Conservation (phyloP, 2,888 invertebrate genomes). For the Polylopha cassiicola region DNA sequence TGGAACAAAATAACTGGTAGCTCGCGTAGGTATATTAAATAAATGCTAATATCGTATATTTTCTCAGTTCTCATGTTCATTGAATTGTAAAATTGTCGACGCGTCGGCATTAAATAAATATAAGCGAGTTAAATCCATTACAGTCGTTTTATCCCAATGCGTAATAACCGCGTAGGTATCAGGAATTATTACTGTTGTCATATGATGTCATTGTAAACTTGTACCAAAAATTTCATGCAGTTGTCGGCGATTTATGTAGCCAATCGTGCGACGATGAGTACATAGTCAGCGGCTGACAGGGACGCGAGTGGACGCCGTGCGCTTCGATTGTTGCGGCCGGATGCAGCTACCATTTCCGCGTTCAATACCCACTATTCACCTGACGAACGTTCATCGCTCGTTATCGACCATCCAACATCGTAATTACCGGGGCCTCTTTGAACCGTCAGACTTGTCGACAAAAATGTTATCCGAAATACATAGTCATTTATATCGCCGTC, state of each 20-base stretch:
- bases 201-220: not conserved
- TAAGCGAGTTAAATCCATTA: no score
- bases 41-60: no score
- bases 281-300: constrained; percentile 31
- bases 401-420: constrained; percentile 41
- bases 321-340: constrained; percentile 62
- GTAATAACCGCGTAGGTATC: no score
- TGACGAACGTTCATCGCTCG: constrained; percentile 38
- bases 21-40: no score
- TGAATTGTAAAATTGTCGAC: no score
- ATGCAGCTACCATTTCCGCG: constrained; percentile 60
- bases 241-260: constrained; percentile 5
- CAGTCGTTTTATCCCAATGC: no score
- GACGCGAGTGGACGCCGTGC: constrained; percentile 20
- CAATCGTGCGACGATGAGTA: constrained; percentile 11
- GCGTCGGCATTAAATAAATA: no score
- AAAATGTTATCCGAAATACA: no score
- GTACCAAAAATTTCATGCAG: not conserved
- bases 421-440: constrained; percentile 37
- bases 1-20: no score
- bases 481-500: no score
- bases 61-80: no score
- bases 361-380: constrained; percentile 52
- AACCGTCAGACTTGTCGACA: constrained; percentile 12
- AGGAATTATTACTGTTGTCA: no score